Base-by-base conservation (phyloP, 2,888 invertebrate genomes). In the Hipparchia sbordonii region DNA sequence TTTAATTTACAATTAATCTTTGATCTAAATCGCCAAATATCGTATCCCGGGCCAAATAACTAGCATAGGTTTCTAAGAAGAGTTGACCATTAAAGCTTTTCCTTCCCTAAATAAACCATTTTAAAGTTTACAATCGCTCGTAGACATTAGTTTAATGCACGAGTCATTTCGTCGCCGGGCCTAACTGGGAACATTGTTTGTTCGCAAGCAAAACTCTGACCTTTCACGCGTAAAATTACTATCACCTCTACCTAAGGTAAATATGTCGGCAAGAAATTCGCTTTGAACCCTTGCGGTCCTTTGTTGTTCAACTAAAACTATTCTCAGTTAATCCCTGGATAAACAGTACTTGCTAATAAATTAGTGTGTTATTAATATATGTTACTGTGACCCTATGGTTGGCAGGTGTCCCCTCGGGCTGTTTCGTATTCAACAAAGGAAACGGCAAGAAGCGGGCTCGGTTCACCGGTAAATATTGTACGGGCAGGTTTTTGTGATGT, bases 241-340 rank as follows among this genome's bases (percentile, higher is more conserved):
- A 93, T 93, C 93, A 92, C 89, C 92, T 90, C 85, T 87, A 90
- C 91, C 90, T 90, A 89, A 92, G 90, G 93, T 93, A 93, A 93
- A 93, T 93, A 93, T 93, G 93, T 92, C 90, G 91, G 87, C 92
- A 93, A 93, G 93, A 93, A 92, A 92, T 91, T 92, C 89, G 90
- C 93, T 93, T 93, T 93, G 93, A 93, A 93, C 93, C 93, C 93
- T 91, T 89, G 86, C 85, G 83, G 87, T 85, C 92, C 93, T 93
- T 93, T 93, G 93, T 93, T 93, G 91, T 93, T 88, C 90, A 91
- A 92, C 93, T 92, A 90, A 92, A 93, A 93, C 93, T 93, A 93
- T 93, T 93, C 92, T 87, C 91, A 89, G 92, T 89, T 93, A 92
- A 93, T 93, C 93, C 91, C 89, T 87, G 92, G 91, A 92, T 92